Evolutionary conservation across 2,888 invertebrate species (phyloP), one percentile per base, ranked within the genome.

Genomic region (Diaphora mendica): DNA sequence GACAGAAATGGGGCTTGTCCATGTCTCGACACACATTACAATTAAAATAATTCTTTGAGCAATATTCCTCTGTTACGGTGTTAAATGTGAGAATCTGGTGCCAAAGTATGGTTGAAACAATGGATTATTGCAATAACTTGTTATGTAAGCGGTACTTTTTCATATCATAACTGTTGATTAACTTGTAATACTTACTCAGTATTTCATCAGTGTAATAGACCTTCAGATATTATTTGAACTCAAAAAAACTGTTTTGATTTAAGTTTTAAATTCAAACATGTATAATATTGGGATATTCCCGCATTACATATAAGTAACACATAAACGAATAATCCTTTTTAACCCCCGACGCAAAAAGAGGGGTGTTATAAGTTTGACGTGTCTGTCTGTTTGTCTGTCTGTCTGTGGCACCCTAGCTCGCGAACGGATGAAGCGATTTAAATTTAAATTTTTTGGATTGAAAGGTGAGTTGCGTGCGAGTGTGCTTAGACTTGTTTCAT

Each of bases 41-140:
- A 72, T 75, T 72, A 75, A 72, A 72, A 51, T 62, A 59, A 73
- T 76, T 69, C 30, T 82, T 80, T 78, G 62, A 78, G 83, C 77
- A 80, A 84, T 78, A 79, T 72, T 76, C 75, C 65, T 71, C 59
- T 72, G 73, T 80, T 80, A 82, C 75, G 70, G 15, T 69, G 64
- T 75, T 82, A 73, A 77, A 75, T 82, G 84, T 84, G 84, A 68
- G 84, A 83, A 79, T 70, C 66, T 73, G 30, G 44, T 64, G 72
- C 73, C 73, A 67, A 73, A 79, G 79, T 82, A 39, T 79, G 75
- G 69, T 66, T 69, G n/a, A 79, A 77, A 83, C 83, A 83, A 83
- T 84, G n/a, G 72, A 23, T 33, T 71, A 39, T 59, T 74, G 84
- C 82, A 82, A 76, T 78, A 23, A 81, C 77, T 81, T 80, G 84